Conservation (phyloP, 1,140 invertebrate species). For the Monochamus saltuarius region DNA sequence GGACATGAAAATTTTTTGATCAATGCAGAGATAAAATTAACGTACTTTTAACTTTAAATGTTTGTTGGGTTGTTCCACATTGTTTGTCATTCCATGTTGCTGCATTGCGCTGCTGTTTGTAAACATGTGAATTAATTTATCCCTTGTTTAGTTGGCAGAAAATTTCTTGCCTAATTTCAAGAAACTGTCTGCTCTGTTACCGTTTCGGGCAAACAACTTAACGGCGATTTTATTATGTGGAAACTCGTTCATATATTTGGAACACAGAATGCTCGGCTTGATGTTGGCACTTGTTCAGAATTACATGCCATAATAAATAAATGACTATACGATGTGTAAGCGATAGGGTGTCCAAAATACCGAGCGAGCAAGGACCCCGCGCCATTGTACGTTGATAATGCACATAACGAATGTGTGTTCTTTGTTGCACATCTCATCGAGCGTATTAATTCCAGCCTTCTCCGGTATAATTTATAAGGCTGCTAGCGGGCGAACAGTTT, state of each 20-base stretch:
- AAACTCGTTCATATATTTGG: constrained; percentile 11
- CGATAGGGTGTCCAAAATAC: constrained; percentile 16
- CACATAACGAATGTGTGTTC: neutral
- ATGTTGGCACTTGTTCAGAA: constrained; percentile 18
- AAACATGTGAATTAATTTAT: no score
- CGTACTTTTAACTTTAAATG: no score
- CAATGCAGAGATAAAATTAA: no score
- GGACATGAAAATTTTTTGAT: no score
- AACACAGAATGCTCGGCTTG: constrained; percentile 6
- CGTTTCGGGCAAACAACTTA: neutral
- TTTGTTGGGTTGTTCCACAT: no score
- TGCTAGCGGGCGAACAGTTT: neutral
- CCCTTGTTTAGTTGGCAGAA: no score
- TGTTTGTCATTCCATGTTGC: no score
- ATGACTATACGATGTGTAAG: constrained; percentile 15
- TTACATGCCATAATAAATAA: constrained; percentile 18
- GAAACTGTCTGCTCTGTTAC: no score
- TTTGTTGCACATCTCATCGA: neutral
- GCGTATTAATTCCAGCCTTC: constrained; percentile 1
- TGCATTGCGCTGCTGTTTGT: no score
- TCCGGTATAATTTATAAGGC: constrained; percentile 4
- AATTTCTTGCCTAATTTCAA: no score
- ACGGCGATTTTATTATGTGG: constrained; percentile 17
- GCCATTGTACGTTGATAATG: constrained; percentile 4
- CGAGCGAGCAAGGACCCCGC: constrained; percentile 5